These are phyloP conservation scores for Physocephala rufipes DNA, from an alignment of 2,888 invertebrate species.

Conservation along the genomic window DNA sequence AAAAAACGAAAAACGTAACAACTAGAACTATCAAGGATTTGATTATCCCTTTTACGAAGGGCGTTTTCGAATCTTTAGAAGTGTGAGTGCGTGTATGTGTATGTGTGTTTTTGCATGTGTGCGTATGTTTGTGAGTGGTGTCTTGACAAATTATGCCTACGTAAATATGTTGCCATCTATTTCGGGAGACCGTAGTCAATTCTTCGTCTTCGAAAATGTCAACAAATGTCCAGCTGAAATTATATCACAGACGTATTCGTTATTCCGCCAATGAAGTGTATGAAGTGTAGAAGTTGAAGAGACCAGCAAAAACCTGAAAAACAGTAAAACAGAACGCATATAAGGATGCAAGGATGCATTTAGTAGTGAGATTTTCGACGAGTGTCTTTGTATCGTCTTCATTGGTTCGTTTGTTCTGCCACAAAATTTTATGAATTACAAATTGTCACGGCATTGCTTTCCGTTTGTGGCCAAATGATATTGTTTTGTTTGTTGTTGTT, in stretches of 20 bases:
- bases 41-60: conserved; percentile 23
- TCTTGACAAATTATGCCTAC: too few relatives aligned
- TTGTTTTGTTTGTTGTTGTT: too few relatives aligned
- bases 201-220: conserved; percentile 14
- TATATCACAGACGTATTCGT: too few relatives aligned
- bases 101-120: too few relatives aligned
- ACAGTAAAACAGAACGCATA: conserved; percentile 4
- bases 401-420: neutral
- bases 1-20: neutral
- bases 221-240: conserved; percentile 7
- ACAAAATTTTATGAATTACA: conserved; percentile 25
- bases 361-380: conserved; percentile 5
- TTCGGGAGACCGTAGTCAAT: neutral
- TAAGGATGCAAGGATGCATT: conserved; percentile 10
- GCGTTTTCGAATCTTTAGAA: neutral
- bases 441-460: conserved; percentile 26
- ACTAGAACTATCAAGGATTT: conserved; percentile 13
- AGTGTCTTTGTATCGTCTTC: neutral
- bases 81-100: too few relatives aligned
- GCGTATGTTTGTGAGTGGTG: too few relatives aligned
- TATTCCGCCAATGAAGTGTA: neutral
- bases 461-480: neutral
- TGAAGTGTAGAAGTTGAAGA: neutral
- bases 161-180: conserved; percentile 8
- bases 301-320: neutral